Evolutionary conservation across 1,140 invertebrate species (phyloP).

Genomic region (Pseudomyrmex pallidus): DNA sequence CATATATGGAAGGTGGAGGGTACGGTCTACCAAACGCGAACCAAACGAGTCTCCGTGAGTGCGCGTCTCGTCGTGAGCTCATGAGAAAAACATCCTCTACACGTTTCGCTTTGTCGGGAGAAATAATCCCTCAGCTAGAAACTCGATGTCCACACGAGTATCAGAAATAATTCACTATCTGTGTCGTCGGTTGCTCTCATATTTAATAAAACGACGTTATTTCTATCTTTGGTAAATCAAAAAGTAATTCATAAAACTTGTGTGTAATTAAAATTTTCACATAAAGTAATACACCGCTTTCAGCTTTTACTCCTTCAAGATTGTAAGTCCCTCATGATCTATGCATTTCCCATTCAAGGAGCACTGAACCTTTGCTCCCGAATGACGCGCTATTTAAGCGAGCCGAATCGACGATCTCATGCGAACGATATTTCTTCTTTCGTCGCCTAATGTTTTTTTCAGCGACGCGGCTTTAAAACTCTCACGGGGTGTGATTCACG

Average conservation of each 20-base stretch:
- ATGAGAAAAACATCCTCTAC: slow-evolving; percentile 71
- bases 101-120: slow-evolving; percentile 19
- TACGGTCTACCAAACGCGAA: slow-evolving; percentile 71
- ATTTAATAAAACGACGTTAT: slow-evolving; percentile 14
- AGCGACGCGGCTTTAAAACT: slow-evolving; percentile 23
- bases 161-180: not conserved
- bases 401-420: slow-evolving; percentile 2
- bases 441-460: slow-evolving; percentile 25
- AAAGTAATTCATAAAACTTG: not conserved
- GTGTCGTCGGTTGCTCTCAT: not conserved
- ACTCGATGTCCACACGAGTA: not conserved
- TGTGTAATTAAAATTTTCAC: no score
- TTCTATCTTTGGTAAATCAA: not conserved
- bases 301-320: no score
- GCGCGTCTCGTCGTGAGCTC: slow-evolving; percentile 62
- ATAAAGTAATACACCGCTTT: no score
- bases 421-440: slow-evolving; percentile 15
- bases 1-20: slow-evolving; percentile 77
- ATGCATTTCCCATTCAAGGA: not conserved
- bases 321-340: not conserved
- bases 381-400: not conserved
- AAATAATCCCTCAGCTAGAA: not conserved
- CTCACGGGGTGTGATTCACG: not conserved
- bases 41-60: slow-evolving; percentile 68
- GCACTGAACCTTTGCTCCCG: not conserved